These are phyloP conservation scores for Sminthurides aquaticus DNA, from an alignment of 2,888 invertebrate genomes.

Conservation along the genomic window DNA sequence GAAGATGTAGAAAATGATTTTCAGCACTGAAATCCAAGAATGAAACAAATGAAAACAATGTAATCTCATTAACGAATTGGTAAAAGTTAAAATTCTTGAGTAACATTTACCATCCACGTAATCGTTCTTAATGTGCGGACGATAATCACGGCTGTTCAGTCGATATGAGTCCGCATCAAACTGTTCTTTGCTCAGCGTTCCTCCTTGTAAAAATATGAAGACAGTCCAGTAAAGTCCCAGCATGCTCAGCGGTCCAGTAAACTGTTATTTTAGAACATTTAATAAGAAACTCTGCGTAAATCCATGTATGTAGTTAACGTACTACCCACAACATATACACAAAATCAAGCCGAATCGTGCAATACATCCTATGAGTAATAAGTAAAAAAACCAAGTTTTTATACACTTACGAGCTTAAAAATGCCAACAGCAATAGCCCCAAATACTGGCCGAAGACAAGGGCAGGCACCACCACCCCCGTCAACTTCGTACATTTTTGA, in stretches of 20 bases:
- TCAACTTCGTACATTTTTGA: neutral
- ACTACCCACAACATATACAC: no score
- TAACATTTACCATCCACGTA: neutral
- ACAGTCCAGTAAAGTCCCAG: conserved; percentile 23
- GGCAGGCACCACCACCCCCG: conserved; percentile 16
- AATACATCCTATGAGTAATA: neutral
- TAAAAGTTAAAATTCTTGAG: neutral
- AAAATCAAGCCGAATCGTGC: neutral
- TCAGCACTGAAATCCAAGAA: conserved; percentile 8
- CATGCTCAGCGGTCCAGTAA: conserved; percentile 21
- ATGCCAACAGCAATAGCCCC: conserved; percentile 19
- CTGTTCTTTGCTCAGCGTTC: neutral
- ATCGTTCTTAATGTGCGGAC: neutral
- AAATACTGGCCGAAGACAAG: conserved; percentile 17
- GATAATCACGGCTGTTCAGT: conserved; percentile 13
- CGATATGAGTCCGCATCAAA: neutral
- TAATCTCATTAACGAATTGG: neutral
- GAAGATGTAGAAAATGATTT: conserved; percentile 18
- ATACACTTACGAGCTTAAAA: conserved; percentile 15
- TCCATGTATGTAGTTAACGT: no score
- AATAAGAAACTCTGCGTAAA: no score
- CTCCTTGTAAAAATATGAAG: conserved; percentile 12
- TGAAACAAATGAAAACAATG: neutral
- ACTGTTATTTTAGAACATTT: conserved; percentile 6
- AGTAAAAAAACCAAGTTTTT: neutral